phyloP scores from a whole-genome alignment of 1,140 invertebrate genomes.

The Drosophila lacteicornis region DNA sequence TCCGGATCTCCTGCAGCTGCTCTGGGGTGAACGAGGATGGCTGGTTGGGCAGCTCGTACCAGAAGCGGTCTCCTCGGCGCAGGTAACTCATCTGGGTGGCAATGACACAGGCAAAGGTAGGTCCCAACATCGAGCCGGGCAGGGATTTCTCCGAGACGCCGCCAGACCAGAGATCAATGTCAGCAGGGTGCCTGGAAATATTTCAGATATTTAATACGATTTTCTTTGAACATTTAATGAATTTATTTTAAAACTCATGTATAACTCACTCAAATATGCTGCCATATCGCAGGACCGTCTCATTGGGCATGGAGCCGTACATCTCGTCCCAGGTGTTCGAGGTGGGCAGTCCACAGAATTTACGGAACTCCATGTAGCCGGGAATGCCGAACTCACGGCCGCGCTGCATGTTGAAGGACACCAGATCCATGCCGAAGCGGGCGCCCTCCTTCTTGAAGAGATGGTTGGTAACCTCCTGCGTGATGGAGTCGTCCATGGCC shows the following conservation, averaged over 20 bases:
- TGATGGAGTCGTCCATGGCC: conserved; percentile 97
- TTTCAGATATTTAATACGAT: too few relatives aligned
- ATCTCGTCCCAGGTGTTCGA: conserved; percentile 94
- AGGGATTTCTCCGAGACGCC: conserved; percentile 95
- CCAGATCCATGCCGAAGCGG: conserved; percentile 95
- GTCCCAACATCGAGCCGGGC: conserved; percentile 95
- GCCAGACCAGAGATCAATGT: conserved; percentile 96
- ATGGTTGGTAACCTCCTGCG: conserved; percentile 96
- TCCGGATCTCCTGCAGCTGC: conserved; percentile 96
- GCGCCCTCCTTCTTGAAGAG: conserved; percentile 95
- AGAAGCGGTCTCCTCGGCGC: conserved; percentile 96
- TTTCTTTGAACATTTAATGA: too few relatives aligned
- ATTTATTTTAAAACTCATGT: too few relatives aligned
- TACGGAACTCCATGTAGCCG: conserved; percentile 96
- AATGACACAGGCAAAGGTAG: conserved; percentile 98
- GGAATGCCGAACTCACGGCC: conserved; percentile 96
- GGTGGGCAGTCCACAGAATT: conserved; percentile 94
- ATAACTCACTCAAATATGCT: conserved; percentile 90
- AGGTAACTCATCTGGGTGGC: conserved; percentile 97
- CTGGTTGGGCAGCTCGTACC: conserved; percentile 97
- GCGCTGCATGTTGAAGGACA: conserved; percentile 97
- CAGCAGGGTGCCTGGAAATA: conserved; percentile 89
- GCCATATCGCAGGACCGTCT: conserved; percentile 91
- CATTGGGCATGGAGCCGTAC: conserved; percentile 94
- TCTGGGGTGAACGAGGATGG: conserved; percentile 96